Evolutionary conservation across 2,888 invertebrate species (phyloP).

Genomic region (Lepidochrysops patricia): DNA sequence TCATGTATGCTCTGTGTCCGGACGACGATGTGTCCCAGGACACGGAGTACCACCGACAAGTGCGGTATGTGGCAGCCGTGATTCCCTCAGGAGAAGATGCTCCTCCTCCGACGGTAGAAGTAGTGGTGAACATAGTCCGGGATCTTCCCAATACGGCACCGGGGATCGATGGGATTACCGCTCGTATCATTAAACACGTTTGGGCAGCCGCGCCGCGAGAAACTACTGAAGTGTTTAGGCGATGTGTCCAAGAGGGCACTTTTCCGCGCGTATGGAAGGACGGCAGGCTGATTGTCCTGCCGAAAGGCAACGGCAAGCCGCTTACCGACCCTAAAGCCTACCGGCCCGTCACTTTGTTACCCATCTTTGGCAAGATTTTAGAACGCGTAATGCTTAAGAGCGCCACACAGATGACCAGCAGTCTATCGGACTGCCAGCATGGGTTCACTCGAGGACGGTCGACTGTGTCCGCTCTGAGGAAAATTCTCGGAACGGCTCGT

Average conservation of each 20-base stretch:
- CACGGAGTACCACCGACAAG: conserved; percentile 23
- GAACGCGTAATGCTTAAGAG: conserved; percentile 32
- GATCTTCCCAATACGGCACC: conserved; percentile 30
- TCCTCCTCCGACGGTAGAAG: conserved; percentile 11
- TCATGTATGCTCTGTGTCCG: conserved; percentile 27
- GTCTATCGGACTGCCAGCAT: conserved; percentile 27
- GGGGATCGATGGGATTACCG: conserved; percentile 29
- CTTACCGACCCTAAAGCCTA: conserved; percentile 24
- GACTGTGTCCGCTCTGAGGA: background rate
- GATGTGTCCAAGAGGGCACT: conserved; percentile 25
- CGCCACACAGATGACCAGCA: too few relatives aligned
- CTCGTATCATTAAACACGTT: conserved; percentile 23
- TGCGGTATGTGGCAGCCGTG: conserved; percentile 23
- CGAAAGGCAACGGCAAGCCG: conserved; percentile 24
- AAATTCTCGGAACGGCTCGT: background rate
- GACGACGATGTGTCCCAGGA: conserved; percentile 27
- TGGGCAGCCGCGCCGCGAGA: conserved; percentile 23
- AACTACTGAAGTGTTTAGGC: conserved; percentile 14
- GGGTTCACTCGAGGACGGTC: background rate
- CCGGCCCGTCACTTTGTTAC: conserved; percentile 27
- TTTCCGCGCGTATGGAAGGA: conserved; percentile 19
- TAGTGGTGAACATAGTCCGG: conserved; percentile 21
- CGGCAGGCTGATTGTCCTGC: conserved; percentile 20
- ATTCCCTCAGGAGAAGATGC: conserved; percentile 22
- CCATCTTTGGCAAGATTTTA: conserved; percentile 31